A percentile compares a stretch with the other conserved stretches of the same genome.
phyloP scores from a whole-genome alignment of 2,888 invertebrate genomes.

The Drosophila rellima region DNA sequence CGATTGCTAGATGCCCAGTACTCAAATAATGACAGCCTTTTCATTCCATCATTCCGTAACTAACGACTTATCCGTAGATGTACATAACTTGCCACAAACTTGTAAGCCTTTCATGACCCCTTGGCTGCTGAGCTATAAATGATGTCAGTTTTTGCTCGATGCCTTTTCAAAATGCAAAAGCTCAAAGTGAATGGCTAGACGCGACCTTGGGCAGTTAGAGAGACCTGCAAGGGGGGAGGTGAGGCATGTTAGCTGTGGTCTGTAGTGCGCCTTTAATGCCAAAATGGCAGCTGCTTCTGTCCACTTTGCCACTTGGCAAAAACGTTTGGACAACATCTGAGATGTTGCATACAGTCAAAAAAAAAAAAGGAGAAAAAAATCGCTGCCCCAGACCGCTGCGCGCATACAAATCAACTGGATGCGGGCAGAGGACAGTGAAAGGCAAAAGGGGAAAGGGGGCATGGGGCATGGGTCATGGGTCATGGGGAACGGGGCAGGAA shows the following conservation, averaged over 20 bases:
- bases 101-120: not conserved
- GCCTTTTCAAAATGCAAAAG: constrained; percentile 78
- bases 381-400: constrained; percentile 39
- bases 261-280: constrained; percentile 52
- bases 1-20: not conserved
- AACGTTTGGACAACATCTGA: constrained; percentile 76
- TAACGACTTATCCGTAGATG: too few relatives aligned
- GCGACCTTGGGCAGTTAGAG: constrained; percentile 64
- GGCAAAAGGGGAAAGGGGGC: not conserved
- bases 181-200: constrained; percentile 75
- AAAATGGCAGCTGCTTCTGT: constrained; percentile 62
- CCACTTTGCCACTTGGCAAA: constrained; percentile 58
- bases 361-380: constrained; percentile 7
- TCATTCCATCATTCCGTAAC: too few relatives aligned
- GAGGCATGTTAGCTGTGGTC: constrained; percentile 28
- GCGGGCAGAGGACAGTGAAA: not conserved
- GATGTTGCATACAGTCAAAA: constrained; percentile 29
- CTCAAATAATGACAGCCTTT: too few relatives aligned
- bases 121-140: constrained; percentile 32
- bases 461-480: not conserved
- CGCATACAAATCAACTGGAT: constrained; percentile 73
- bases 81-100: not conserved
- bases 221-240: not conserved
- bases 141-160: constrained; percentile 64
- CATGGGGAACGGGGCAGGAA: constrained; percentile 1